Conservation (phyloP, 2,888 invertebrate species). For the Clusia tigrina region DNA sequence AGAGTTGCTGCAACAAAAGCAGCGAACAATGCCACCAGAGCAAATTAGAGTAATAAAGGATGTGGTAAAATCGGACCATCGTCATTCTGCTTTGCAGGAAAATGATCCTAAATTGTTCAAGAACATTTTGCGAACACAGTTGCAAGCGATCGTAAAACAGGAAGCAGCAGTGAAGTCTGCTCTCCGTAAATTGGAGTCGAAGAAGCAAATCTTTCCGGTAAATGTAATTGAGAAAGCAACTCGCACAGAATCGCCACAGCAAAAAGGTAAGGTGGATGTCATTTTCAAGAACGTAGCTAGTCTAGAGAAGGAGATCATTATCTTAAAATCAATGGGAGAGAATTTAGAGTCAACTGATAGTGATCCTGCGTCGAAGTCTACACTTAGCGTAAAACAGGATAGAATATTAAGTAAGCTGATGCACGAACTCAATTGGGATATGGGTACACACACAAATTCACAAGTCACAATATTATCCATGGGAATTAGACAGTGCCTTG, state of each 20-base stretch:
- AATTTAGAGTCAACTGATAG: constrained; percentile 47
- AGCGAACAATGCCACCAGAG: constrained; percentile 31
- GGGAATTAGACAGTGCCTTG: constrained; percentile 26
- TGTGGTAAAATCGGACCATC: constrained; percentile 45
- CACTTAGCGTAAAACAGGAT: background rate
- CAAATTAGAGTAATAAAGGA: constrained; percentile 43
- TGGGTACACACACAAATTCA: background rate
- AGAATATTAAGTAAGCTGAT: too few relatives aligned
- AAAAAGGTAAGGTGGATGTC: constrained; percentile 43
- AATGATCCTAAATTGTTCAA: constrained; percentile 43
- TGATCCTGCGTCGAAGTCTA: background rate
- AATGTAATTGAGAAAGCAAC: background rate
- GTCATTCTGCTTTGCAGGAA: constrained; percentile 36
- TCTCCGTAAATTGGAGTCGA: constrained; percentile 32
- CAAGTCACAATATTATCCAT: background rate
- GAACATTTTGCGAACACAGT: constrained; percentile 41
- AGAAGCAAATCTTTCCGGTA: background rate
- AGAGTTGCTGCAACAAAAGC: constrained; percentile 33
- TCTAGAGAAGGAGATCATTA: constrained; percentile 51
- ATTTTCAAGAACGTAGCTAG: constrained; percentile 53
- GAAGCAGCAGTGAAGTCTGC: constrained; percentile 43
- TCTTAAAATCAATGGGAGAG: constrained; percentile 49
- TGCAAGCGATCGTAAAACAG: constrained; percentile 44
- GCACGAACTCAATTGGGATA: background rate
- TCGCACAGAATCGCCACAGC: background rate